Evolutionary conservation across 2,113 vertebrate genomes (phyloP).

Genomic region (Apaloderma vittatum): DNA sequence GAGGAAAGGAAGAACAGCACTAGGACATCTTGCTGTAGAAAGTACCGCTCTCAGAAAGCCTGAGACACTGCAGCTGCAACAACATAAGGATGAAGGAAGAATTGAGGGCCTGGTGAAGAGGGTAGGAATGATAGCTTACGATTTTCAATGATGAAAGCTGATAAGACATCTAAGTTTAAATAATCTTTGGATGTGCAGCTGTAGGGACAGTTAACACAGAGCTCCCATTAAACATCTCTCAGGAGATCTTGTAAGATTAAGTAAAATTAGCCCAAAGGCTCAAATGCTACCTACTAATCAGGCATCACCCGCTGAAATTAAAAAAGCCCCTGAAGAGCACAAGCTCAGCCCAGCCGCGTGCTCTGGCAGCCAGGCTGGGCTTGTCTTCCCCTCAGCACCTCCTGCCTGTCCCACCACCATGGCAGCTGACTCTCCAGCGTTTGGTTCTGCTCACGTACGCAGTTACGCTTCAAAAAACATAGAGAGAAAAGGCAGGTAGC

Average conservation of each 20-base stretch:
- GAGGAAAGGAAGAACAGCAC: background rate
- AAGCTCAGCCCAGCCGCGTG: accelerated
- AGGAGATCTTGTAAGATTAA: constrained; percentile 37
- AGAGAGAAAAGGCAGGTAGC: background rate
- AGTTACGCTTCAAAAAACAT: background rate
- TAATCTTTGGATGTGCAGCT: background rate
- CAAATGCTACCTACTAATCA: constrained; percentile 3
- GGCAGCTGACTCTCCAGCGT: too few species aligned
- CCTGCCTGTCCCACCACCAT: background rate
- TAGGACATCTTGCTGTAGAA: background rate
- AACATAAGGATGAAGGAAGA: background rate
- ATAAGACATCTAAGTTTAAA: constrained; percentile 12
- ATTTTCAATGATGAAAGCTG: background rate
- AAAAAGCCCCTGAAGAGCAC: background rate
- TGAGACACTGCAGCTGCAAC: background rate
- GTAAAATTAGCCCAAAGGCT: constrained; percentile 36
- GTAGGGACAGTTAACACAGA: background rate
- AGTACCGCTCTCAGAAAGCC: background rate
- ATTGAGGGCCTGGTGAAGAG: background rate
- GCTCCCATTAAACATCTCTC: constrained; percentile 25
- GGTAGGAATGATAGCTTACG: background rate
- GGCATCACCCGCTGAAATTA: background rate
- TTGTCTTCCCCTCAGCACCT: background rate
- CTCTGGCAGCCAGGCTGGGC: accelerated
- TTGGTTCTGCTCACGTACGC: accelerated